Percentiles rank a stretch among this genome's conserved stretches.
These are phyloP conservation scores for Oncorhynchus masou DNA, from an alignment of 2,113 vertebrate species.

Conservation along the genomic window DNA sequence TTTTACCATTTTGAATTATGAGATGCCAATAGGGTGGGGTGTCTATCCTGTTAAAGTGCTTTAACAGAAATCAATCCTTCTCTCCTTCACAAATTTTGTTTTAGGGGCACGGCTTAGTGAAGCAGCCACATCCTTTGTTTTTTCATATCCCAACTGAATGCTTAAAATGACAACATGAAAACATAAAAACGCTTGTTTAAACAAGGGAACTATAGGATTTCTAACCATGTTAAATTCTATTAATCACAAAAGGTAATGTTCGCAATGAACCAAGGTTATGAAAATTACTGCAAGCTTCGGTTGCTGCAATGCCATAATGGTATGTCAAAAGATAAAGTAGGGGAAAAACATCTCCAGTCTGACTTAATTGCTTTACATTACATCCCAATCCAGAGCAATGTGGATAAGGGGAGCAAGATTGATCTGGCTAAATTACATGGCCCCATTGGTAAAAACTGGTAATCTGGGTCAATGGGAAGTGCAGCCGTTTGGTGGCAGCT, in stretches of 20 bases:
- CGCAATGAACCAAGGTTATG: background rate
- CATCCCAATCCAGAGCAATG: background rate
- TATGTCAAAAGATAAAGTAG: background rate
- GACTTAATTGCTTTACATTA: background rate
- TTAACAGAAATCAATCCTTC: too few species aligned
- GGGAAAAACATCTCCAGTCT: background rate
- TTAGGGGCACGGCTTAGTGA: background rate
- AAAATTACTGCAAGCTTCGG: background rate
- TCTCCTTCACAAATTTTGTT: background rate
- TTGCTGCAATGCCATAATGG: background rate
- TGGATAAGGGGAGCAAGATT: background rate
- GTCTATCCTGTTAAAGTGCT: too few species aligned
- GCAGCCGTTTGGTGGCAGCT: background rate
- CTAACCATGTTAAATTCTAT: too few species aligned
- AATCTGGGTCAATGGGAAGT: constrained; percentile 11
- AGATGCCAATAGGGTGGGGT: too few species aligned
- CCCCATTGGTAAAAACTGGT: background rate
- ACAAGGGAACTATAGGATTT: too few species aligned
- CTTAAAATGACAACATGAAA: background rate
- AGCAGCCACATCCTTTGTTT: background rate
- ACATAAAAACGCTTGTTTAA: background rate
- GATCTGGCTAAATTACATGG: background rate
- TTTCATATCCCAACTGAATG: background rate
- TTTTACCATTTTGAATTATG: too few species aligned
- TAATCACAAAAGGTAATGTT: background rate